Conservation (phyloP, 2,888 invertebrate genomes). For the Cotesia congregata region DNA sequence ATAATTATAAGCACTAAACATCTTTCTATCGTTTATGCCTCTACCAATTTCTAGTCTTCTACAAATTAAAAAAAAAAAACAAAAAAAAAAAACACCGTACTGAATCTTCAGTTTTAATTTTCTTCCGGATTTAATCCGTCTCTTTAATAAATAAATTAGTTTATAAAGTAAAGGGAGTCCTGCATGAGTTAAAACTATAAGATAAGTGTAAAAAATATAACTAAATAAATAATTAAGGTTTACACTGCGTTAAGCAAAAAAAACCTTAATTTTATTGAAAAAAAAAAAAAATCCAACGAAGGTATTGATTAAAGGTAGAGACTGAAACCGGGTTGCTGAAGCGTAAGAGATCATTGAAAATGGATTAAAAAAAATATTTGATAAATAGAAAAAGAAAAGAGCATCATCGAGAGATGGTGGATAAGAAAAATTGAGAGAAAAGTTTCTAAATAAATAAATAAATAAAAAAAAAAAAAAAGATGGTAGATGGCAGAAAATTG, state of each 20-base stretch:
- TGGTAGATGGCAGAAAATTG: constrained; percentile 59
- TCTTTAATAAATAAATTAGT: constrained; percentile 7
- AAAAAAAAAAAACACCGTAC: constrained; percentile 4
- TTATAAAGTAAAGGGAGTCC: constrained; percentile 8
- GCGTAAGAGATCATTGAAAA: constrained; percentile 43
- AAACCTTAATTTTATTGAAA: constrained; percentile 35
- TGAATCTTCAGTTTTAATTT: constrained; percentile 30
- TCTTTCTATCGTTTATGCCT: constrained; percentile 14
- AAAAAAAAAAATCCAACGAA: constrained; percentile 17
- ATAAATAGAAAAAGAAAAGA: constrained; percentile 26
- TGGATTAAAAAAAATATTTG: constrained; percentile 35
- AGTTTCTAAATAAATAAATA: constrained; percentile 45
- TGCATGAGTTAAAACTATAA: constrained; percentile 25
- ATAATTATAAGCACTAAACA: background rate
- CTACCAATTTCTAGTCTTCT: constrained; percentile 9
- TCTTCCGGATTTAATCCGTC: constrained; percentile 23
- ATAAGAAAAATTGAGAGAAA: constrained; percentile 38
- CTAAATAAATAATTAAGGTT: constrained; percentile 22
- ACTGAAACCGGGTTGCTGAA: constrained; percentile 36
- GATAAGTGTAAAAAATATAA: constrained; percentile 8
- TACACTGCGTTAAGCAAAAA: constrained; percentile 26
- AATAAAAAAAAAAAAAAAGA: constrained; percentile 46
- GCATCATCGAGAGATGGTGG: background rate
- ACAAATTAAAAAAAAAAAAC: constrained; percentile 1
- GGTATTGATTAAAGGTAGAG: constrained; percentile 8